phyloP scores from a whole-genome alignment of 1,140 invertebrate species.

The Saxidomus purpurata region DNA sequence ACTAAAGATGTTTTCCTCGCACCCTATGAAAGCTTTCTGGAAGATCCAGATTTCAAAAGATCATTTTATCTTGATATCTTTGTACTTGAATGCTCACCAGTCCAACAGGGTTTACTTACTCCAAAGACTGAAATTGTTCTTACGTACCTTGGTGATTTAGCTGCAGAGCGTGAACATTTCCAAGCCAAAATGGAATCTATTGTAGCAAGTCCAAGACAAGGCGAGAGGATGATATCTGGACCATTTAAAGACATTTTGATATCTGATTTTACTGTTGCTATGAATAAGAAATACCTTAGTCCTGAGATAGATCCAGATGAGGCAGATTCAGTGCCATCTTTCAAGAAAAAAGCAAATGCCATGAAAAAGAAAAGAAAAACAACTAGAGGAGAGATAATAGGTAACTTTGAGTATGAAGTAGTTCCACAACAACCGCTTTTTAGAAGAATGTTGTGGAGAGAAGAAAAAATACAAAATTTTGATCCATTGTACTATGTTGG shows the following conservation, averaged over 20 bases:
- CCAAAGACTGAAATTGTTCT: conserved; percentile 77
- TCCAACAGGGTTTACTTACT: conserved; percentile 78
- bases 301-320: conserved; percentile 34
- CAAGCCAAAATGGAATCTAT: conserved; percentile 46
- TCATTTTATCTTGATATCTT: conserved; percentile 73
- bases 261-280: conserved; percentile 68
- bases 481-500: conserved; percentile 76
- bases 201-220: not conserved
- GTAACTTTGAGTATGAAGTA: conserved; percentile 61
- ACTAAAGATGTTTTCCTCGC: conserved; percentile 79
- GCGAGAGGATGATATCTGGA: not conserved
- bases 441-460: conserved; percentile 54
- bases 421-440: conserved; percentile 55
- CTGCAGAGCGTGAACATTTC: conserved; percentile 35
- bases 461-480: conserved; percentile 66
- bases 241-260: conserved; percentile 53
- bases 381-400: conserved; percentile 13
- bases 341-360: conserved; percentile 37
- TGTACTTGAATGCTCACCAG: conserved; percentile 79
- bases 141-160: conserved; percentile 70
- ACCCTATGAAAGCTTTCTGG: conserved; percentile 71
- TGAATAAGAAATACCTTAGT: conserved; percentile 39
- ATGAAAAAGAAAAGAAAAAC: conserved; percentile 17
- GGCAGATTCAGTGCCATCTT: not conserved
- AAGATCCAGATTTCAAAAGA: conserved; percentile 72